Conservation (phyloP, 2,888 invertebrate species). For the Polymixis flavicincta region DNA sequence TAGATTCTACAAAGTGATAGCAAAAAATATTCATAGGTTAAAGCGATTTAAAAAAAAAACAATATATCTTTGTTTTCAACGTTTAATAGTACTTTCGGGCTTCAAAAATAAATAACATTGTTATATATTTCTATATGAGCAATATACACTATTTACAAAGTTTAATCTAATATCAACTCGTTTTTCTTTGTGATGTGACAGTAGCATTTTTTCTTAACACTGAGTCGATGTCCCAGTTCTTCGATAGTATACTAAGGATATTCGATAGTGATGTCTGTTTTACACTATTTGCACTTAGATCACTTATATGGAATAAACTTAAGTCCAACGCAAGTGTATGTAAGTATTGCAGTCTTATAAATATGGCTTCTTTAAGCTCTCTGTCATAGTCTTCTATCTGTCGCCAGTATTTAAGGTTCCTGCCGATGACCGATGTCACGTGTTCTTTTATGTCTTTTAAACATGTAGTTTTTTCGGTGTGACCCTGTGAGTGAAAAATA, state of each 20-base stretch:
- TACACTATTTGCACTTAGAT: conserved; percentile 76
- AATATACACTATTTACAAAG: conserved; percentile 88
- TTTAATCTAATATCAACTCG: conserved; percentile 71
- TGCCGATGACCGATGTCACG: conserved; percentile 86
- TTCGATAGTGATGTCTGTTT: conserved; percentile 75
- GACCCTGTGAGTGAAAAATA: conserved; percentile 71
- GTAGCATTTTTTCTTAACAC: conserved; percentile 77
- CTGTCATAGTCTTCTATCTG: conserved; percentile 70
- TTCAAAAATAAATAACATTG: conserved; percentile 85
- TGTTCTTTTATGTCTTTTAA: conserved; percentile 88
- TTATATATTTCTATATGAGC: conserved; percentile 80
- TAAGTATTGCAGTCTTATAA: conserved; percentile 83
- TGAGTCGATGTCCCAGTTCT: conserved; percentile 82
- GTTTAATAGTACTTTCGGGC: conserved; percentile 79
- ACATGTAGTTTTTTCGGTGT: conserved; percentile 83
- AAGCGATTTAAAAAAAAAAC: conserved; percentile 1
- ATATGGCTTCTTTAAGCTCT: conserved; percentile 79
- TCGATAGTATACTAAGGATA: conserved; percentile 78
- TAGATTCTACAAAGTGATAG: background rate
- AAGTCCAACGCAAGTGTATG: conserved; percentile 82
- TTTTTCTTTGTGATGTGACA: conserved; percentile 61
- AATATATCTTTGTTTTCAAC: conserved; percentile 71
- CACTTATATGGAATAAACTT: conserved; percentile 80
- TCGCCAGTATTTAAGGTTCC: conserved; percentile 90
- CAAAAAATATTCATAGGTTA: background rate